Percentiles rank a stretch among this genome's conserved stretches.
Conservation (phyloP, 2,113 vertebrate species). For the Isurus oxyrinchus region DNA sequence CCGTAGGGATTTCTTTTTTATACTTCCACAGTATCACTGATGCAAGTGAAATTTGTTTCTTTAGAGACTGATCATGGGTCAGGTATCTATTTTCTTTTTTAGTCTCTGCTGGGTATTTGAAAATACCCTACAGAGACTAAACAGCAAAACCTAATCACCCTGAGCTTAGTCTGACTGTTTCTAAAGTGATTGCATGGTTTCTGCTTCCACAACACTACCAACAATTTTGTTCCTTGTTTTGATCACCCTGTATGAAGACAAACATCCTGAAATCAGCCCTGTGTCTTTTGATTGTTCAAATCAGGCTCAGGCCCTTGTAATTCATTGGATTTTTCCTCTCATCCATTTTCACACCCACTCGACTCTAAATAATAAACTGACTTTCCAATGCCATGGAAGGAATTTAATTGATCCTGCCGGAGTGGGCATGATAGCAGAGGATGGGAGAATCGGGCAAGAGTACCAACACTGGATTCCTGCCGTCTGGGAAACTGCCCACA, state of each 20-base stretch:
- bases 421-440: too few species aligned
- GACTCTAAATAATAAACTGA: not conserved
- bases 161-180: not conserved
- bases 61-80: not conserved
- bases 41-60: not conserved
- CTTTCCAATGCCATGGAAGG: not conserved
- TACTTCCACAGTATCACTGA: not conserved
- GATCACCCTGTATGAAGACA: not conserved
- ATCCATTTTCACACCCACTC: not conserved
- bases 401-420: too few species aligned
- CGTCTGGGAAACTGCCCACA: too few species aligned
- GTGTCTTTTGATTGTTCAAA: not conserved
- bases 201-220: not conserved
- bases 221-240: not conserved
- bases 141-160: not conserved
- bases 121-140: not conserved
- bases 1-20: not conserved
- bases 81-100: slow-evolving; percentile 11
- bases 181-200: not conserved
- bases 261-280: not conserved
- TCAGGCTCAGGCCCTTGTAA: not conserved
- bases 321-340: not conserved
- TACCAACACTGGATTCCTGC: too few species aligned
- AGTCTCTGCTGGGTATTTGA: not conserved
- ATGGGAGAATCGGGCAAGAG: too few species aligned